Evolutionary conservation across 2,888 invertebrate genomes (phyloP).

Genomic region (Chorisops tibialis): DNA sequence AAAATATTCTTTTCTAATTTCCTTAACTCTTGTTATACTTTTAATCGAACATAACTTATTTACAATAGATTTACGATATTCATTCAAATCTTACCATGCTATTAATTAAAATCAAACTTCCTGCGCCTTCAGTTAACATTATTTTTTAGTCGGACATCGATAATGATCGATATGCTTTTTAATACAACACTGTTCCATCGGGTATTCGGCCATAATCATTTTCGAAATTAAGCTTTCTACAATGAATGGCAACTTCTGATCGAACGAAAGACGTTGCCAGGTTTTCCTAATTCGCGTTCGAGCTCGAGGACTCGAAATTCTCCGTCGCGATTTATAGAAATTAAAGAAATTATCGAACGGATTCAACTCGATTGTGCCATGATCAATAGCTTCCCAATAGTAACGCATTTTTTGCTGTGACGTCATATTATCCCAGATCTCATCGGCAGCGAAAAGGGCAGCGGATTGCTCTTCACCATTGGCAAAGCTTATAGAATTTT

Average conservation of each 20-base stretch:
- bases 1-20: too few relatives aligned
- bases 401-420: constrained; percentile 21
- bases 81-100: too few relatives aligned
- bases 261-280: constrained; percentile 4
- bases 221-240: constrained; percentile 12
- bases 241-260: constrained; percentile 8
- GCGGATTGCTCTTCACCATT: not conserved
- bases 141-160: constrained; percentile 4
- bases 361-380: not conserved
- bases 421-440: constrained; percentile 15
- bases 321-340: not conserved
- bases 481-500: not conserved
- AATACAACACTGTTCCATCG: not conserved
- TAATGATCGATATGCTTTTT: not conserved
- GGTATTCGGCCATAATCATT: not conserved
- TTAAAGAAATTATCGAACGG: constrained; percentile 15
- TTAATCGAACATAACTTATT: too few relatives aligned
- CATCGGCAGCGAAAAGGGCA: not conserved
- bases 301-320: not conserved
- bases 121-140: not conserved
- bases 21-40: too few relatives aligned
- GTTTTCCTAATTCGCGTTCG: not conserved
- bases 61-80: too few relatives aligned
- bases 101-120: too few relatives aligned
- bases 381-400: constrained; percentile 12